Evolutionary conservation across 2,113 vertebrate species (phyloP), one percentile per base, ranked within the genome.

Genomic region (Nestor notabilis): DNA sequence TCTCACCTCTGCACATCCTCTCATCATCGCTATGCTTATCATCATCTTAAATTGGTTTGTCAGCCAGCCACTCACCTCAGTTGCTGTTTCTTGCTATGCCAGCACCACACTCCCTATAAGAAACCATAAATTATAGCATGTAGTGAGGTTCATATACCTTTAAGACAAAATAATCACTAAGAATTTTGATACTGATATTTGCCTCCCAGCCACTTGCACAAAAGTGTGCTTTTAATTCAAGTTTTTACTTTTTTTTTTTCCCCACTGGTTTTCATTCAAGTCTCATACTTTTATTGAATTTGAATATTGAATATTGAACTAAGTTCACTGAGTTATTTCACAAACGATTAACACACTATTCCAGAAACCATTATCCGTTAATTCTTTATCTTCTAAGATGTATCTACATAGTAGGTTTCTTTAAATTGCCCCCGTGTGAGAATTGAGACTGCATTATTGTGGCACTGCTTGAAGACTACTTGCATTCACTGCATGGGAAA

Each of bases 31-130:
- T 76, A 50, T 91, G 86, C 58, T 93, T 93, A 95, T 77, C 79
- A 87, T 93, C 83, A 83, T 90, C 85, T 96, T 90, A 92, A 97
- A 95, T 96, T 91, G 92, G 85, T 88, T 95, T 94, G 90, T 94
- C 47, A 76, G 69, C 20, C 70, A 96, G 90, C 68, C 82, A 27
- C 95, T 96, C 96, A 96, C 94, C 89, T 97, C 88, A 77, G 37
- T 25, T 93, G 83, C 83, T 95, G 75, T 92, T 96, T 90, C 94
- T 80, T 97, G 82, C 80, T 89, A 76, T 52, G 88, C 76, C 68
- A 83, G 60, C 33, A 61, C 82, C 49, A 28, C 44, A 77, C 16
- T 71, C 87, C 83, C 47, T 56, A 17, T 70, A 94, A 93, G 64
- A 96, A 96, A 86, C 65, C 43, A 85, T 85, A 87, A 97, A 97